A percentile compares a stretch with the other conserved stretches of the same genome.
Conservation (phyloP, 2,888 invertebrate species). For the Cynaeus angustus region DNA sequence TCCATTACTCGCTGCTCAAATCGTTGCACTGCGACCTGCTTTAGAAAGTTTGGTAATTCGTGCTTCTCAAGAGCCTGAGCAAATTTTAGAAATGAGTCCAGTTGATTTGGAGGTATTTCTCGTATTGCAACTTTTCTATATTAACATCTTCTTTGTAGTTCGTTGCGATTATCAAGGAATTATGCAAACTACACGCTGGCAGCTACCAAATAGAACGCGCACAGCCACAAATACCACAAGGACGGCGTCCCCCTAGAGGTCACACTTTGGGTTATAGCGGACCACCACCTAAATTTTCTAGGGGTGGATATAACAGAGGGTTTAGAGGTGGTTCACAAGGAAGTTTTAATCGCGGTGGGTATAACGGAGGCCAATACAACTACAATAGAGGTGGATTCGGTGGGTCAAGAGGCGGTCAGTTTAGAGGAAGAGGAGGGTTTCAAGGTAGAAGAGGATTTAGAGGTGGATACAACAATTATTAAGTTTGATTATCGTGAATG, state of each 20-base stretch:
- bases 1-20: slow-evolving; percentile 83
- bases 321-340: slow-evolving; percentile 59
- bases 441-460: slow-evolving; percentile 46
- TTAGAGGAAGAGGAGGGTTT: slow-evolving; percentile 45
- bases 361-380: not conserved
- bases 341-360: slow-evolving; percentile 56
- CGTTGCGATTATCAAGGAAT: slow-evolving; percentile 80
- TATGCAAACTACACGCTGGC: slow-evolving; percentile 87
- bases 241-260: slow-evolving; percentile 73
- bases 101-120: slow-evolving; percentile 78
- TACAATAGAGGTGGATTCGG: slow-evolving; percentile 55
- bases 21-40: slow-evolving; percentile 91
- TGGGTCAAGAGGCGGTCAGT: slow-evolving; percentile 30
- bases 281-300: slow-evolving; percentile 70
- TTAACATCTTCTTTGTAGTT: slow-evolving; percentile 70
- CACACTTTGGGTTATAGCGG: slow-evolving; percentile 67
- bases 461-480: slow-evolving; percentile 39
- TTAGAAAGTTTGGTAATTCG: slow-evolving; percentile 89
- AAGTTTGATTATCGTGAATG: not conserved
- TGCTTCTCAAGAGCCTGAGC: slow-evolving; percentile 87
- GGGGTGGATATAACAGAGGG: slow-evolving; percentile 63
- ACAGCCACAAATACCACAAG: slow-evolving; percentile 73
- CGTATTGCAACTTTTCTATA: not conserved
- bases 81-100: slow-evolving; percentile 78
- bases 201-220: slow-evolving; percentile 79